Base-by-base conservation (phyloP, 2,113 vertebrate genomes). In the Gambusia holbrooki region DNA sequence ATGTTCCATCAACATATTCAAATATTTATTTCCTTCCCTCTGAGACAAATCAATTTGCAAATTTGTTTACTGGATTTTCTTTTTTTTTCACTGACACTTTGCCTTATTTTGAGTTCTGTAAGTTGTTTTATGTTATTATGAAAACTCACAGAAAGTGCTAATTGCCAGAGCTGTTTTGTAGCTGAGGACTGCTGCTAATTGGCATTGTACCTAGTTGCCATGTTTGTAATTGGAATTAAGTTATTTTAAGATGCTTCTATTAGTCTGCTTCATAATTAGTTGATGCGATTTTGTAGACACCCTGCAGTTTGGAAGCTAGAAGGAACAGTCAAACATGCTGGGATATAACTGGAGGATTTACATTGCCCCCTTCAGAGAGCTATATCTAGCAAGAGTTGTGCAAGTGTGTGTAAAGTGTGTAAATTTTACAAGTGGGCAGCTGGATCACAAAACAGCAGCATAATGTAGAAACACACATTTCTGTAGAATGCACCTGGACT, bases 91-190 rank as follows among this genome's bases (percentile, higher is more conserved):
- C 62, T 71, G 62, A 68, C 35, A 65, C 40, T 15, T 61, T 25
- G 1, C 5, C 25, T 62, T 74, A 40, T 58, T 79, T 76, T 71
- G 65, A 62, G 27, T 15, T 65, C 28, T 71, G 35, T 40, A 62
- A 40, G 28, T 61, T 77, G 19, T 48, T 29, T 69, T 10, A 22
- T 85, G 62, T 64, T 68, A 70, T 29, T 65, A 67, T 80, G 40
- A 76, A 73, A 81, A 72, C n/a, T 84, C 73, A 67, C 82, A 88
- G 77, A 80, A 77, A 82, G 86, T 3, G 73, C 1, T 87, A 85
- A 89, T 89, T 87, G 66, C 66, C 61, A 80, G 64, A 84, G 37
- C 62, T 74, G 70, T 79, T 83, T 79, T 70, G 51, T 48, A 58
- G 33, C 68, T 64, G 25, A 68, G 7, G 40, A 69, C 63, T 69